Conservation (phyloP, 2,797 vertebrate species). For the Diplodus puntazzo region DNA sequence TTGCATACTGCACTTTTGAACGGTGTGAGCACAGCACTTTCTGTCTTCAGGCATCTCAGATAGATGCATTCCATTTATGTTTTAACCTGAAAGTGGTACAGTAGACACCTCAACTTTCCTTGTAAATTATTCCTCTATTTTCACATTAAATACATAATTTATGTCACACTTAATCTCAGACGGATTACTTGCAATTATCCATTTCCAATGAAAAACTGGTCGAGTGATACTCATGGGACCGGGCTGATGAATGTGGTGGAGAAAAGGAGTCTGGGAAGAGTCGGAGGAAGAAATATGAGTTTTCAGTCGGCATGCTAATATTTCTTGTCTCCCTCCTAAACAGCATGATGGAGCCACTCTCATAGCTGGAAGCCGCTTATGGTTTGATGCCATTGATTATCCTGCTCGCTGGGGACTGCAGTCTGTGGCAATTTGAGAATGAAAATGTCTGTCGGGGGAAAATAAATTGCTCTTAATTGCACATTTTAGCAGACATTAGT, state of each 20-base stretch:
- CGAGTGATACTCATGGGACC: conserved; percentile 33
- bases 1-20: too few relatives aligned
- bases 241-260: conserved; percentile 35
- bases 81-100: neutral
- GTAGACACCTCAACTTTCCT: conserved; percentile 21
- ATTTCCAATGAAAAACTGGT: conserved; percentile 48
- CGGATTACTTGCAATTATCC: conserved; percentile 45
- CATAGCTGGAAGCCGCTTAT: conserved; percentile 73
- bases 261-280: conserved; percentile 5
- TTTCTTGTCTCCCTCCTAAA: conserved; percentile 62
- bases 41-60: conserved; percentile 21
- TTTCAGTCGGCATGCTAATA: conserved; percentile 55
- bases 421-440: conserved; percentile 53
- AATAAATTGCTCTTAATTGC: conserved; percentile 74
- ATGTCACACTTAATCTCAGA: conserved; percentile 42
- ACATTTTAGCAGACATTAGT: conserved; percentile 64
- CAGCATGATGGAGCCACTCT: conserved; percentile 59
- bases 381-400: conserved; percentile 74
- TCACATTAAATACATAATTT: conserved; percentile 33
- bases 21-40: neutral
- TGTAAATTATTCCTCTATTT: conserved; percentile 24
- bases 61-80: conserved; percentile 24
- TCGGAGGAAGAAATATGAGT: conserved; percentile 50
- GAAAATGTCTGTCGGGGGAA: conserved; percentile 47
- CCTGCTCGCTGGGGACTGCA: conserved; percentile 54